Conservation (phyloP, 2,113 vertebrate species). For the Benitochromis conjunctus region DNA sequence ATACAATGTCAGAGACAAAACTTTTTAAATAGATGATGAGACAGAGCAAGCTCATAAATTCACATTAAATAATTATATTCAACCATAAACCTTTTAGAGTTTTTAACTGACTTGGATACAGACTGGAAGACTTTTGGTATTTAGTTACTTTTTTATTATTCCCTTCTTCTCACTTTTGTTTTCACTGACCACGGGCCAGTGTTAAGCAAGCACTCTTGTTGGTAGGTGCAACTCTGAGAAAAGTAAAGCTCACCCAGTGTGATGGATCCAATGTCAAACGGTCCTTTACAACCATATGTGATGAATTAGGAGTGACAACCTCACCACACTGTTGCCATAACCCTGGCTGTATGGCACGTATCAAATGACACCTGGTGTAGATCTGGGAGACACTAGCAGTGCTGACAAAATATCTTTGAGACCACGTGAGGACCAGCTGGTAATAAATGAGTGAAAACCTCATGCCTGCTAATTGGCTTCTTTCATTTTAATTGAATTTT, state of each 20-base stretch:
- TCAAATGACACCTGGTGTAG: background rate
- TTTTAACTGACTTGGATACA: background rate
- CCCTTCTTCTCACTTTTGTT: background rate
- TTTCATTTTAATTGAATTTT: background rate
- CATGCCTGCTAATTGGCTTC: background rate
- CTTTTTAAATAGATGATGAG: background rate
- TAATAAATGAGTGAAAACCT: background rate
- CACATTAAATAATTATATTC: background rate
- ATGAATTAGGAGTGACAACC: background rate
- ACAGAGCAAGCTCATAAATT: background rate
- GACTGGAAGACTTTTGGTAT: background rate
- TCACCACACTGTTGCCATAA: background rate
- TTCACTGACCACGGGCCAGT: background rate
- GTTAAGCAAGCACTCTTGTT: background rate
- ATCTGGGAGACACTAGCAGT: background rate
- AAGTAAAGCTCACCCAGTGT: background rate
- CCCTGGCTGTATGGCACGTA: background rate
- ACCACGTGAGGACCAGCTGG: background rate
- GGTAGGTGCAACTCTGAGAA: background rate
- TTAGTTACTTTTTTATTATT: background rate
- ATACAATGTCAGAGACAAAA: background rate
- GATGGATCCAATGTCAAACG: background rate
- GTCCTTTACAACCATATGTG: background rate
- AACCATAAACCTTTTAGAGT: background rate
- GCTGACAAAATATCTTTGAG: background rate